Conservation (phyloP, 2,797 vertebrate species). For the Helarctos malayanus region DNA sequence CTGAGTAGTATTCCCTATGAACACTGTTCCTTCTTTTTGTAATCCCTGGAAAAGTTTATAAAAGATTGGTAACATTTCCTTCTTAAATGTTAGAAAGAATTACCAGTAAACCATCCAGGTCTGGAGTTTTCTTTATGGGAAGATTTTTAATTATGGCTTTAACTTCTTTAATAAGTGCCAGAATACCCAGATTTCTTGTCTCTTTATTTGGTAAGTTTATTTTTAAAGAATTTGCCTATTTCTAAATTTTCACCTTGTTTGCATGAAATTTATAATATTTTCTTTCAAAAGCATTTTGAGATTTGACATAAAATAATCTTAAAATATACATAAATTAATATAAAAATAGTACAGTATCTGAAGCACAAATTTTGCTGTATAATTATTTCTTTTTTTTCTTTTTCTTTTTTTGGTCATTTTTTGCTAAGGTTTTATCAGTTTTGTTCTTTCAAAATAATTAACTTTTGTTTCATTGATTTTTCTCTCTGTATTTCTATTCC, state of each 20-base stretch:
- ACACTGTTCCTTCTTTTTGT: background rate
- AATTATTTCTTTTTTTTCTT: background rate
- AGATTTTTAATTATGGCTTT: background rate
- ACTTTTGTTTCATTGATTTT: background rate
- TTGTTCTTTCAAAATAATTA: background rate
- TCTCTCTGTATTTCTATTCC: background rate
- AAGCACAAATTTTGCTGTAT: background rate
- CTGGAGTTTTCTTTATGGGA: background rate
- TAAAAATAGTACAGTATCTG: background rate
- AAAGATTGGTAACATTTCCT: background rate
- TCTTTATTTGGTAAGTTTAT: background rate
- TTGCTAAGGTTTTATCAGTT: background rate
- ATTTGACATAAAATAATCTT: background rate
- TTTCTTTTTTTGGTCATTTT: background rate
- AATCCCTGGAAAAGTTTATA: background rate
- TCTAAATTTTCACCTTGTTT: background rate
- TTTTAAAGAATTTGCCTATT: background rate
- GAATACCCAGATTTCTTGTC: background rate
- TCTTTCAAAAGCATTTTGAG: background rate
- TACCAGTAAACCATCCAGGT: background rate
- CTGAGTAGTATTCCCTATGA: background rate
- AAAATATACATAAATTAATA: background rate
- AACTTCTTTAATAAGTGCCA: background rate
- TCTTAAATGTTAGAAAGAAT: background rate
- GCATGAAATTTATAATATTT: background rate